Base-by-base conservation (phyloP, 2,888 invertebrate species). In the Caenorhabditis imperialis region DNA sequence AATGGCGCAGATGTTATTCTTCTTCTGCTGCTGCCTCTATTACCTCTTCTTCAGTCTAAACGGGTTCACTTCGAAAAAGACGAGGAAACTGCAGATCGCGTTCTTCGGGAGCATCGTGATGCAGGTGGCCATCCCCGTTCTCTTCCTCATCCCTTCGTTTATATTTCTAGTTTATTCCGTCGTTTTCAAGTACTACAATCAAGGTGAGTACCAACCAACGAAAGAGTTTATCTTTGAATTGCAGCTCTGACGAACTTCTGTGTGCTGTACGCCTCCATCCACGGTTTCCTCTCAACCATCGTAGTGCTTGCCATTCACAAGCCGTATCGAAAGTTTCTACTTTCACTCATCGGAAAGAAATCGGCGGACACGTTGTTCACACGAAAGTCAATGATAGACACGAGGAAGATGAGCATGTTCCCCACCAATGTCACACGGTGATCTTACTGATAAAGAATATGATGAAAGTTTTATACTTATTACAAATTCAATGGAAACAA, bases 51-150 rank as follows among this genome's bases (percentile, higher is more conserved):
- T 54, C 33, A 27, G 47, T 30, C 38, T 54, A 6, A 37, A 54
- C 22, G 54, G 54, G n/a, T 63, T 63, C 54, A 63, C 63, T 16
- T 63, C 63, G 33, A 63, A 63, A 16, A 63, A 63, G 33, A 63
- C 63, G 20, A 18, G 63, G 12, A 63, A 63, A 47, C 18, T 63
- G 16, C 63, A 63, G 38, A 54, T 63, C 18, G 63, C 63, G 0
- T 63, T 45, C 22, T 63, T 63, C 16, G 47, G 30, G 12, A 54
- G 54, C 30, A 63, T 63, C 23, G 38, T 63, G 16, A 47, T 63
- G 47, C 63, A 63, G 47, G 54, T 63, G 4, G 25, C 63, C 12
- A 63, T 63, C 33, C 63, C 63, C 0, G 30, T 63, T n/a, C 22
- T 48, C 10, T 63, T 63, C 16, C 33, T 63, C 3, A 6, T 63